Percentiles rank a stretch among this genome's conserved stretches.
phyloP scores from a whole-genome alignment of 2,113 vertebrate species.

The Chaenocephalus aceratus region DNA sequence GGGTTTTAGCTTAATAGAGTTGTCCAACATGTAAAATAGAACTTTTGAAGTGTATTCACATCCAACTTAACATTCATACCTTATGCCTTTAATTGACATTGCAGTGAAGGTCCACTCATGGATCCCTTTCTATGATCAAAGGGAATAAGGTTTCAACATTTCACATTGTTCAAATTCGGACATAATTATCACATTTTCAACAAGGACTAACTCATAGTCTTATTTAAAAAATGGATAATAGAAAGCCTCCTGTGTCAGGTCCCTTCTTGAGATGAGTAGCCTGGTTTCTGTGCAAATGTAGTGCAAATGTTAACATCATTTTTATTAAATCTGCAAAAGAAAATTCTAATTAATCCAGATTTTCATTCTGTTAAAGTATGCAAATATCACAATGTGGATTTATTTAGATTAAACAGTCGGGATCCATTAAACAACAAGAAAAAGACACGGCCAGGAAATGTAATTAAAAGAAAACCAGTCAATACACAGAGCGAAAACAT shows the following conservation, averaged over 20 bases:
- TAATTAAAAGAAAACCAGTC: no score
- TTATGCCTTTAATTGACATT: conserved; percentile 94
- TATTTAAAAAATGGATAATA: not conserved
- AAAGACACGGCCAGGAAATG: not conserved
- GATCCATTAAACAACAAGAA: not conserved
- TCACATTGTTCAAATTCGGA: not conserved
- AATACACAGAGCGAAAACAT: no score
- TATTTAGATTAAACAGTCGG: not conserved
- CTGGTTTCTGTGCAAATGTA: not conserved
- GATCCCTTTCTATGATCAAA: conserved; percentile 89
- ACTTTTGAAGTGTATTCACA: not conserved
- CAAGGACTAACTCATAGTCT: not conserved
- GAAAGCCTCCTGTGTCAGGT: not conserved
- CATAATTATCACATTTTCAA: not conserved
- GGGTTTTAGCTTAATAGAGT: not conserved
- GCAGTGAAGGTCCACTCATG: conserved; percentile 96
- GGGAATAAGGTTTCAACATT: not conserved
- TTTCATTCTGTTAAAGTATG: not conserved
- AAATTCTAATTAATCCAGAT: not conserved
- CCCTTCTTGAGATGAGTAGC: not conserved
- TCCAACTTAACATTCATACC: conserved; percentile 78
- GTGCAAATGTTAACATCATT: not conserved
- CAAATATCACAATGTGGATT: not conserved
- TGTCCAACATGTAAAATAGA: not conserved
- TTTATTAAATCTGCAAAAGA: no score